These are phyloP conservation scores for Egretta garzetta DNA, from an alignment of 2,113 vertebrate genomes.

Conservation along the genomic window DNA sequence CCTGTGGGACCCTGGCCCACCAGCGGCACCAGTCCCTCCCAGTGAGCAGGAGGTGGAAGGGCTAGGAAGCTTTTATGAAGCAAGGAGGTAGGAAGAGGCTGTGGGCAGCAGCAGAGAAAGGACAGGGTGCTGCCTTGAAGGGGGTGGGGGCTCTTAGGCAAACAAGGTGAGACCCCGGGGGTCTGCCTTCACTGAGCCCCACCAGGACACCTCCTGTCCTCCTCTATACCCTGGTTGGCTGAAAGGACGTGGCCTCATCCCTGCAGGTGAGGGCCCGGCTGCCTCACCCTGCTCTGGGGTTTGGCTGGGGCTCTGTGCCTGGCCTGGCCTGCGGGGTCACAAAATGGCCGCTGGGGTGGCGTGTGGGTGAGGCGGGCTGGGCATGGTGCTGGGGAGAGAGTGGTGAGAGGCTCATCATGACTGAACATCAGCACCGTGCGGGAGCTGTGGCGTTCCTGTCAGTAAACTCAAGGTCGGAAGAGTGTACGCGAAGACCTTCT, in stretches of 20 bases:
- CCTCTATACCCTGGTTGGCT: accelerated
- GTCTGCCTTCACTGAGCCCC: neutral
- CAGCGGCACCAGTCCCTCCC: accelerated
- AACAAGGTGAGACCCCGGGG: accelerated
- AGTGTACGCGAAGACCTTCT: accelerated
- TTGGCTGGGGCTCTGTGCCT: neutral
- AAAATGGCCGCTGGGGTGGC: accelerated
- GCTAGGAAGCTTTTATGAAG: neutral
- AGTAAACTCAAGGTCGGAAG: too few species aligned
- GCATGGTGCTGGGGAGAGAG: accelerated
- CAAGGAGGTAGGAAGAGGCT: neutral
- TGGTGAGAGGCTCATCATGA: accelerated
- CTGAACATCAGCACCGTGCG: accelerated
- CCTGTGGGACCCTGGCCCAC: too few species aligned
- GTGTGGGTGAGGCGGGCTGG: accelerated
- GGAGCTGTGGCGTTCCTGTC: neutral
- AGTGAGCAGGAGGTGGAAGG: neutral
- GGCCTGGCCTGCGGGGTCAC: accelerated
- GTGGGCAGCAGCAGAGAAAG: neutral
- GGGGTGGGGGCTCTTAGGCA: neutral
- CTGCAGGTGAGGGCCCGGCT: accelerated
- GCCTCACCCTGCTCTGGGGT: neutral
- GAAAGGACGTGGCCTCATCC: accelerated
- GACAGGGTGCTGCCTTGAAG: neutral
- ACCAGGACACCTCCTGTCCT: accelerated